Evolutionary conservation across 2,888 invertebrate species (phyloP).

Genomic region (Tyria jacobaeae): DNA sequence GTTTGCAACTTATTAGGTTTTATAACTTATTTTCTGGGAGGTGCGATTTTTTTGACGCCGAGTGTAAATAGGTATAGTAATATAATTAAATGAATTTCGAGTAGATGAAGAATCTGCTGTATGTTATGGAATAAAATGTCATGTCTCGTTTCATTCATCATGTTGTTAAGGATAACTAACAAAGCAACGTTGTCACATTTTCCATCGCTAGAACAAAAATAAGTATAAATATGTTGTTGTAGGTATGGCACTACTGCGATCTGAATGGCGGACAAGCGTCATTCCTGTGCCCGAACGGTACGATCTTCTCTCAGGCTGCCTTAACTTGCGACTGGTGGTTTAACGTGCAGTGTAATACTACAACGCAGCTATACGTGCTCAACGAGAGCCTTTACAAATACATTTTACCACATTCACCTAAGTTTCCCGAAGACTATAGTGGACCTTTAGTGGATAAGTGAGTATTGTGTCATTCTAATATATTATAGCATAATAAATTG

Average conservation of each 20-base stretch:
- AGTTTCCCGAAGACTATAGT: slow-evolving; percentile 96
- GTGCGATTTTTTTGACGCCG: no score
- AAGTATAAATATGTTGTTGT: slow-evolving; percentile 37
- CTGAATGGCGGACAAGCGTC: slow-evolving; percentile 96
- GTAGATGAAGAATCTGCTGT: no score
- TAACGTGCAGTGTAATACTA: slow-evolving; percentile 94
- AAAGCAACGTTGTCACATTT: no score
- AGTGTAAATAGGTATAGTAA: no score
- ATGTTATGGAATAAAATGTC: no score
- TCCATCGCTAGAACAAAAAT: background rate
- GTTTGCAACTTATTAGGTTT: no score
- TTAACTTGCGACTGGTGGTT: slow-evolving; percentile 98
- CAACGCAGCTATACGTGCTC: slow-evolving; percentile 94
- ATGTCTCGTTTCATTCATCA: no score
- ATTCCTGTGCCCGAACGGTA: slow-evolving; percentile 95
- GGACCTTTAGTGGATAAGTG: slow-evolving; percentile 95
- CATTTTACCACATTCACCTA: slow-evolving; percentile 94
- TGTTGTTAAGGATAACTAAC: no score
- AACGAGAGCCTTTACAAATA: slow-evolving; percentile 96
- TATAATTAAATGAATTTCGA: no score
- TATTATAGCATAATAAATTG: background rate
- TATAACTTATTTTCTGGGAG: no score
- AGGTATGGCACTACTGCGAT: slow-evolving; percentile 98
- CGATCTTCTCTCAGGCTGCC: slow-evolving; percentile 95
- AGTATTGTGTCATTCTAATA: slow-evolving; percentile 52